Evolutionary conservation across 2,797 vertebrate species (phyloP), one percentile per base, ranked within the genome.

Genomic region (Sciurus vulgaris): DNA sequence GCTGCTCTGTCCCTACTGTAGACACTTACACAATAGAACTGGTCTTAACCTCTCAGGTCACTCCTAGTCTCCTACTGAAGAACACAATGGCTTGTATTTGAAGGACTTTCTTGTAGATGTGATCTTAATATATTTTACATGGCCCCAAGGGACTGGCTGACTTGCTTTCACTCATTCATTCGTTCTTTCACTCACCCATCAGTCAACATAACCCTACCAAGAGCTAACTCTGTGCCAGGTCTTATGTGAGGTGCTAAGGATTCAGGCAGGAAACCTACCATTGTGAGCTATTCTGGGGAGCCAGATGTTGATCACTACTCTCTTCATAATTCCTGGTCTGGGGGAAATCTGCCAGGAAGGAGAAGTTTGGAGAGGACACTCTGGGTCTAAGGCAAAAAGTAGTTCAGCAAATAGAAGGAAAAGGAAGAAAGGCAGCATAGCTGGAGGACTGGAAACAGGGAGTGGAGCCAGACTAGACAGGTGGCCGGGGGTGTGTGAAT

Each of bases 311-410:
- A 26, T 54, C 88, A 63, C n/a, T 17, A 11, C 18, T 17, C 33
- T 89, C 77, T 73, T 85, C 63, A 47, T 91, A 84, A 91, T 70
- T 85, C 89, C 86, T 56, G n/a, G 51, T 10, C 88, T 70, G 51
- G 38, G 44, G 51, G 17, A 49, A 22, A 47, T 26, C 61, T 30
- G 20, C 77, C 70, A 38, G 49, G 49, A 82, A 82, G 77, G 28
- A 74, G 26, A 41, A 28, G 38, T 49, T 28, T 65, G 26, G 35
- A 82, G 78, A 49, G 26, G 24, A 15, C 82, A 14, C 33, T 69
- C 33, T 9, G 67, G 85, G 38, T 56, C 72, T 47, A 49, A 89
- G 49, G 91, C 3, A 20, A 73, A 35, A 89, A 81, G 77, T 12
- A 44, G 47, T 63, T 96, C 59, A 30, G 51, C 72, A 85, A 77